Base-by-base conservation (phyloP, 2,797 vertebrate genomes). In the Ptychobarbus kaznakovi region DNA sequence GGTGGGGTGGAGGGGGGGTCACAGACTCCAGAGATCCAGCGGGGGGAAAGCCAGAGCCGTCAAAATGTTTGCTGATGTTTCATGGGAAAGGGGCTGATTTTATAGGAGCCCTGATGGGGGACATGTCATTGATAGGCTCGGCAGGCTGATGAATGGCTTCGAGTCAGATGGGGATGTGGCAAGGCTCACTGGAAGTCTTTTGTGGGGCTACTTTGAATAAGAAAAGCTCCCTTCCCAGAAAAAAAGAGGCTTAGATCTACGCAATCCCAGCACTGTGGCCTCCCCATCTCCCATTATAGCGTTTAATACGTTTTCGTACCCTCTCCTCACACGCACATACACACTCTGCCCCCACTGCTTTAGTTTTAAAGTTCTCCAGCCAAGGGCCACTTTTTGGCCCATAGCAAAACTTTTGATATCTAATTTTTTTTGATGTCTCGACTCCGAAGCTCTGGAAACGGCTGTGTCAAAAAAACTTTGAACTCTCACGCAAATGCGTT, bases 41-140 rank as follows among this genome's bases (percentile, higher is more conserved):
- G 93, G 95, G 97, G 97, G 95, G 96, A 90, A 96, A 97, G 96
- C 96, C 97, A 97, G 96, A 97, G 95, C 97, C 97, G 97, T 99
- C 98, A 98, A 98, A 99, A 99, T 99, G 98, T 99, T 99, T 99
- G 98, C 97, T 97, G 97, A 99, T 99, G 98, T 99, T 99, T 97
- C 97, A 97, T 99, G 97, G 98, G 97, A 98, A 98, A 99, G 97
- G 97, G 97, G 97, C 97, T 98, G 97, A 98, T 99, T 99, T 99
- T 99, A 99, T 99, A 98, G 97, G 96, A 98, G 97, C 96, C 97
- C 97, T 97, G 97, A 98, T 98, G 97, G 97, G 89, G 97, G 97
- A 97, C 96, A 96, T 99, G 98, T 98, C 98, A 99, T 99, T 99
- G 98, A 99, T 99, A 99, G 98, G 97, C 97, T 97, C 96, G 96